Percentiles rank a stretch among this genome's conserved stretches.
These are phyloP conservation scores for Anadara kagoshimensis DNA, from an alignment of 1,140 invertebrate species.

Conservation along the genomic window DNA sequence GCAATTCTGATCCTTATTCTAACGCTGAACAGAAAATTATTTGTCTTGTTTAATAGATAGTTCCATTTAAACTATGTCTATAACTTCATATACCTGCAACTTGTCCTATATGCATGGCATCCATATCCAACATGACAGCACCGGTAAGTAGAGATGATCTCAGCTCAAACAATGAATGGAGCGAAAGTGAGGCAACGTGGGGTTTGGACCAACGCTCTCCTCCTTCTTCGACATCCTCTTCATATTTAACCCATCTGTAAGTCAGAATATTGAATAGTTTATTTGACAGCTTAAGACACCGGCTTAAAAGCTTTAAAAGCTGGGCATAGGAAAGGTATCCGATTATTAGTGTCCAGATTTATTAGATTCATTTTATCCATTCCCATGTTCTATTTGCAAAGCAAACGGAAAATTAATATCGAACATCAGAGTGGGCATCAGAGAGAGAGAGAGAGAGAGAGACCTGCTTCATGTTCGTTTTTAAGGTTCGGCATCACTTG, in stretches of 20 bases:
- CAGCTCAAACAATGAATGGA: constrained; percentile 72
- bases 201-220: constrained; percentile 75
- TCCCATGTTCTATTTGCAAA: not conserved
- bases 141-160: constrained; percentile 68
- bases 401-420: not conserved
- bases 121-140: constrained; percentile 69
- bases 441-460: too few relatives aligned
- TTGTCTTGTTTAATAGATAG: too few relatives aligned
- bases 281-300: too few relatives aligned
- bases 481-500: too few relatives aligned
- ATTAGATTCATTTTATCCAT: not conserved
- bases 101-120: constrained; percentile 63
- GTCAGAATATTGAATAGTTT: not conserved
- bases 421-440: not conserved
- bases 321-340: not conserved
- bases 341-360: not conserved
- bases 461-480: too few relatives aligned
- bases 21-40: too few relatives aligned
- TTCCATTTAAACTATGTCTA: too few relatives aligned
- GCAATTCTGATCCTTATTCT: too few relatives aligned
- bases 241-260: constrained; percentile 76
- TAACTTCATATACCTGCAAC: constrained; percentile 60
- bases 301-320: not conserved
- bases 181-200: constrained; percentile 73
- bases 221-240: constrained; percentile 74